Percentiles rank a stretch among this genome's conserved stretches.
Conservation (phyloP, 2,888 invertebrate species). For the Caenorhabditis angaria region DNA sequence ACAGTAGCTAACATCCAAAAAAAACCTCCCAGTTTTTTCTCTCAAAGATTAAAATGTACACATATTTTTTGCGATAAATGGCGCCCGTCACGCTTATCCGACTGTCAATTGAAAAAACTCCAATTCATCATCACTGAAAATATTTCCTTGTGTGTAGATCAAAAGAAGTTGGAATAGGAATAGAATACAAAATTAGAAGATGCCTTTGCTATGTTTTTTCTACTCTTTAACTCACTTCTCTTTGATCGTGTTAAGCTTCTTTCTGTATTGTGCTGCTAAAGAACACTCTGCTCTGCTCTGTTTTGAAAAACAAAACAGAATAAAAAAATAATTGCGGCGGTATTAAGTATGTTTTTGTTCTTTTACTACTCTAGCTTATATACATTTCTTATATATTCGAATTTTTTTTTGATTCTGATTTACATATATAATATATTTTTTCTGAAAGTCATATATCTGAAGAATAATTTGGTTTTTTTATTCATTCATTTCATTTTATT, state of each 20-base stretch:
- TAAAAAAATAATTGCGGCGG: conserved; percentile 4
- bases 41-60: neutral
- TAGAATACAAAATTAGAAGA: neutral
- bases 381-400: neutral
- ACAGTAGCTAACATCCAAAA: too few species aligned
- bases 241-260: neutral
- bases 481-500: neutral
- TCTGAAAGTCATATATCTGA: too few species aligned
- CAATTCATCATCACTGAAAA: neutral
- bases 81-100: neutral
- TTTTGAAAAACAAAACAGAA: conserved; percentile 2
- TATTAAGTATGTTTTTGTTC: neutral
- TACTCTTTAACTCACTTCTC: neutral
- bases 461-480: neutral
- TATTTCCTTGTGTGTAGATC: conserved; percentile 1
- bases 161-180: neutral
- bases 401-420: neutral
- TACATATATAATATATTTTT: neutral
- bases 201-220: neutral
- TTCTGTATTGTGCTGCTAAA: neutral
- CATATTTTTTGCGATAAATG: neutral
- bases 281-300: too few species aligned
- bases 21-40: neutral
- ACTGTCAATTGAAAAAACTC: neutral
- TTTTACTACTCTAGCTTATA: neutral